Evolutionary conservation across 2,113 vertebrate genomes (phyloP).

Genomic region (Hypocryptadius cinnamomeus): DNA sequence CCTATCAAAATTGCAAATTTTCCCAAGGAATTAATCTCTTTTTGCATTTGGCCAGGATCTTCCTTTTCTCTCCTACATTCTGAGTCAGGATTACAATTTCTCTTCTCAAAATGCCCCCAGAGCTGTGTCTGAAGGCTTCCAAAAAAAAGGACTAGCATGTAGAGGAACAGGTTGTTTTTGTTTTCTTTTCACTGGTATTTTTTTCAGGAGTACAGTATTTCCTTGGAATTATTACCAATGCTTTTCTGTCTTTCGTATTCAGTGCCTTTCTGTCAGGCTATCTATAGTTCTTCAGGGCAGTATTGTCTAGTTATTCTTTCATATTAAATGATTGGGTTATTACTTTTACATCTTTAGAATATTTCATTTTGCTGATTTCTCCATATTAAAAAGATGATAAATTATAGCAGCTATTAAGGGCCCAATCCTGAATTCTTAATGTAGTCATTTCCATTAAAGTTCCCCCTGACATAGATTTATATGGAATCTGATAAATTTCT

Average conservation of each 20-base stretch:
- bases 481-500: slow-evolving; percentile 52
- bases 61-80: background rate
- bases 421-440: slow-evolving; percentile 57
- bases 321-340: slow-evolving; percentile 55
- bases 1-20: background rate
- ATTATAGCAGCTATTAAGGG: slow-evolving; percentile 49
- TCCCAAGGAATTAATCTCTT: background rate
- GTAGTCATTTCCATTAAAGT: slow-evolving; percentile 32
- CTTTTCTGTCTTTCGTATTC: background rate
- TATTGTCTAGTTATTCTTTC: slow-evolving; percentile 52
- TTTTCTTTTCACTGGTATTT: background rate
- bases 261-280: background rate
- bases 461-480: slow-evolving; percentile 44
- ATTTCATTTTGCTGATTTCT: slow-evolving; percentile 49
- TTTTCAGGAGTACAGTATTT: background rate
- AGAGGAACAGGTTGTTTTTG: background rate
- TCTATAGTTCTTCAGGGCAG: background rate
- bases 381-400: slow-evolving; percentile 46
- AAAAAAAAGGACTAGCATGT: background rate
- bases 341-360: slow-evolving; percentile 40
- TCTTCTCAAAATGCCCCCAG: background rate
- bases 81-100: background rate
- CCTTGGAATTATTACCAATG: background rate
- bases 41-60: background rate
- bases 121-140: background rate